These are phyloP conservation scores for Scomberomorus guttatus DNA, from an alignment of 2,797 vertebrate species.

Conservation along the genomic window DNA sequence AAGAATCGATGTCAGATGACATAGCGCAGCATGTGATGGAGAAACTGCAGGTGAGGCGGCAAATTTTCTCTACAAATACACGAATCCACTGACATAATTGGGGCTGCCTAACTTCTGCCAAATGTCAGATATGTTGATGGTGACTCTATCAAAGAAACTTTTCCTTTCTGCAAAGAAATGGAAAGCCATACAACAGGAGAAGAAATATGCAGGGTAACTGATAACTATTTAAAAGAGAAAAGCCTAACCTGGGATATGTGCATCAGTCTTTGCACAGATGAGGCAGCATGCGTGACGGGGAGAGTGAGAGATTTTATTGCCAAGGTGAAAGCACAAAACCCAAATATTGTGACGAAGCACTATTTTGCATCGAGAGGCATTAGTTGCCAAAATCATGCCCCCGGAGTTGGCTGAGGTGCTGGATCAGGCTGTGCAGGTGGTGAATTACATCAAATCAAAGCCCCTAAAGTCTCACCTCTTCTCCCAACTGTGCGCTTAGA, in stretches of 20 bases:
- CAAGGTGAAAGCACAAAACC: conserved; percentile 4
- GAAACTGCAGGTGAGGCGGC: neutral
- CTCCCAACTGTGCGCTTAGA: conserved; percentile 15
- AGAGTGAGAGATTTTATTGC: neutral
- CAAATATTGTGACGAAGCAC: conserved; percentile 1
- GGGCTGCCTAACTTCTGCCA: neutral
- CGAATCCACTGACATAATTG: neutral
- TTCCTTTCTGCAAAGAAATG: neutral
- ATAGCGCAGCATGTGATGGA: neutral
- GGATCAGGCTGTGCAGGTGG: conserved; percentile 24
- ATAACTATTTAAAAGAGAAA: neutral
- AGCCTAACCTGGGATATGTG: neutral
- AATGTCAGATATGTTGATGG: conserved; percentile 7
- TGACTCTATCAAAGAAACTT: neutral
- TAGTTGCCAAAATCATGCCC: neutral
- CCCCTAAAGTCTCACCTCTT: conserved; percentile 25
- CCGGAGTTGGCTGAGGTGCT: conserved; percentile 16
- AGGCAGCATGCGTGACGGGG: conserved; percentile 4
- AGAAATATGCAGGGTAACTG: neutral
- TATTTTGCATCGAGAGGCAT: conserved; percentile 17
- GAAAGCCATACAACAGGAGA: neutral
- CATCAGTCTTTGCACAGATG: conserved; percentile 6
- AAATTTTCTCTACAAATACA: conserved; percentile 9
- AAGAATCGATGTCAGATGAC: neutral
- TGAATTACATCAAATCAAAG: conserved; percentile 41